Percentiles rank a stretch among this genome's conserved stretches.
Evolutionary conservation across 2,113 vertebrate genomes (phyloP).

Genomic region (Pluvialis apricaria): DNA sequence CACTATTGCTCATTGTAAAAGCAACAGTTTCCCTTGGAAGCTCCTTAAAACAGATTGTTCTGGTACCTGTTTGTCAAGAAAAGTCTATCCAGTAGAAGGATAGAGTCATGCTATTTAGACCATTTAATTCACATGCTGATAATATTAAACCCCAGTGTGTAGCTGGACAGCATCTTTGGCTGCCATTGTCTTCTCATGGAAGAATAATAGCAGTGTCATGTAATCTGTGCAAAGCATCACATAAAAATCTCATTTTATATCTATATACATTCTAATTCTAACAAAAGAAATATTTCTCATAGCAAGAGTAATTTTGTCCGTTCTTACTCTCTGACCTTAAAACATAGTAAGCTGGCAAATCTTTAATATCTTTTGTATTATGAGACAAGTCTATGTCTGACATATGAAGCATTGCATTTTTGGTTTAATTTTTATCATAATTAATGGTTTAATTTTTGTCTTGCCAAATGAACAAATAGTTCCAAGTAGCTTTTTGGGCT

Average conservation of each 20-base stretch:
- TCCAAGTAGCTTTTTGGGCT: background rate
- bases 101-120: background rate
- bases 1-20: background rate
- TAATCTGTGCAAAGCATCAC: background rate
- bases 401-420: background rate
- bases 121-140: background rate
- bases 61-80: background rate
- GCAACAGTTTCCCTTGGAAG: background rate
- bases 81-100: background rate
- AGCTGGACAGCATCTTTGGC: background rate
- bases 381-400: background rate
- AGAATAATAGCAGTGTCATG: background rate
- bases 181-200: background rate
- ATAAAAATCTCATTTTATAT: background rate
- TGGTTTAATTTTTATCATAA: background rate
- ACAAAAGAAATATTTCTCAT: background rate
- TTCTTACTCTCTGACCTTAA: background rate
- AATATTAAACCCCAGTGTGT: background rate
- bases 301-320: background rate
- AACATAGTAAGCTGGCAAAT: background rate
- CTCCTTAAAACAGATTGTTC: background rate
- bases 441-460: background rate
- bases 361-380: background rate
- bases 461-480: background rate
- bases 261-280: background rate